Evolutionary conservation across 2,888 invertebrate species (phyloP).

Genomic region (Timema cristinae): DNA sequence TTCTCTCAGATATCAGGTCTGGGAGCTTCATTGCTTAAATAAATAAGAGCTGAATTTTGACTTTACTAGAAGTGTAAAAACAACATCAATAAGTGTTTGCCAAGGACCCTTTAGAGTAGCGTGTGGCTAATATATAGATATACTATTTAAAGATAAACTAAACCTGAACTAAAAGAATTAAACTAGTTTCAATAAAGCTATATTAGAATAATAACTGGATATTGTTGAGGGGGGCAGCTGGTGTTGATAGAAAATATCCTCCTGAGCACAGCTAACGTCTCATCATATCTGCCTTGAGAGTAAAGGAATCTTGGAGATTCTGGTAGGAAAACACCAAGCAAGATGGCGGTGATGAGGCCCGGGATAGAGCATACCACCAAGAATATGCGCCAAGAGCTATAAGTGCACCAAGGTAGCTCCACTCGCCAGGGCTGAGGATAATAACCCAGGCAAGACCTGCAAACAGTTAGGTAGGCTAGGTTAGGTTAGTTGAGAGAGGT

Average conservation of each 20-base stretch:
- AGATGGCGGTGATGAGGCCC: conserved; percentile 59
- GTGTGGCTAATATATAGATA: too few relatives aligned
- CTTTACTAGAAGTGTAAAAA: too few relatives aligned
- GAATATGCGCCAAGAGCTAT: conserved; percentile 63
- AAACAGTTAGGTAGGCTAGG: too few relatives aligned
- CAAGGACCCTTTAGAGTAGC: too few relatives aligned
- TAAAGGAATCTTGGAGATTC: conserved; percentile 47
- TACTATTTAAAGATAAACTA: too few relatives aligned
- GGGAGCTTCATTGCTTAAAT: too few relatives aligned
- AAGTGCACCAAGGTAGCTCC: conserved; percentile 34
- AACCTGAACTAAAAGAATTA: background rate
- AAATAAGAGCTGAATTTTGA: too few relatives aligned
- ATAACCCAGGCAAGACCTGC: conserved; percentile 67
- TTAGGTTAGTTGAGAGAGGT: too few relatives aligned
- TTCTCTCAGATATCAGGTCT: too few relatives aligned
- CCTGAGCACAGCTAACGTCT: conserved; percentile 41
- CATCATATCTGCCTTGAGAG: conserved; percentile 39
- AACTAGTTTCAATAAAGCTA: background rate
- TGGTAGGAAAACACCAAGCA: conserved; percentile 46
- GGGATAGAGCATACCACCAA: conserved; percentile 62
- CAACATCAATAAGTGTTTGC: too few relatives aligned
- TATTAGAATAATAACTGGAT: conserved; percentile 54
- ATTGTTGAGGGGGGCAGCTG: conserved; percentile 51
- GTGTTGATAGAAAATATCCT: conserved; percentile 42
- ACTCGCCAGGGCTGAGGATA: conserved; percentile 57